A percentile compares a stretch with the other conserved stretches of the same genome.
Evolutionary conservation across 2,797 vertebrate genomes (phyloP).

Genomic region (Trachurus trachurus): DNA sequence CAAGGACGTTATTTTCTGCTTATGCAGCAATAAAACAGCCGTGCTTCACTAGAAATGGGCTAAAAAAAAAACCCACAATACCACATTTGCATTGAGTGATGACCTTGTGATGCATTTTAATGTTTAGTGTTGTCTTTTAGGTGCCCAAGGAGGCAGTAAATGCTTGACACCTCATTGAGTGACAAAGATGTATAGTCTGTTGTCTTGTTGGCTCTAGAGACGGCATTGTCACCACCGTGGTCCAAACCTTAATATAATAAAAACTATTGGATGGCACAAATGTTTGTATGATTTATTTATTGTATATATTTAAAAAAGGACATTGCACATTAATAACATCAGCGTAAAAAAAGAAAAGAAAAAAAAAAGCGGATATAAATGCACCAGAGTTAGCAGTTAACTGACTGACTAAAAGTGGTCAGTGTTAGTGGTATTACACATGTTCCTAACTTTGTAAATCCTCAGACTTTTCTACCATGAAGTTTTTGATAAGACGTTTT

Average conservation of each 20-base stretch:
- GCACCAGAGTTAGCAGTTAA: no score
- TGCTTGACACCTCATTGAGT: neutral
- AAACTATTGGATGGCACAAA: neutral
- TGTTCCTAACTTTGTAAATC: no score
- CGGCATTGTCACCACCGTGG: neutral
- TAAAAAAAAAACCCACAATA: constrained; percentile 3
- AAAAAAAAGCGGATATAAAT: no score
- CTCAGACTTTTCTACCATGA: neutral
- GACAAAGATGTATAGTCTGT: no score
- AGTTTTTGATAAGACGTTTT: neutral
- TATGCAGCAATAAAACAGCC: constrained; percentile 43
- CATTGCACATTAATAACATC: no score
- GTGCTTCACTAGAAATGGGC: constrained; percentile 3
- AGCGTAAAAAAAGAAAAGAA: no score
- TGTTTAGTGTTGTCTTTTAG: neutral
- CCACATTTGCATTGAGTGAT: neutral
- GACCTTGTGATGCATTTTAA: neutral
- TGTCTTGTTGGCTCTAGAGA: neutral
- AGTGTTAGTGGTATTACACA: no score
- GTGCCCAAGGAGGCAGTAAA: neutral
- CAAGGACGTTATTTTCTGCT: constrained; percentile 38
- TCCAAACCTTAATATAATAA: neutral
- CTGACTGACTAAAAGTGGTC: no score
- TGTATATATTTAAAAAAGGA: no score
- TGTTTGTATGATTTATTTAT: no score